Evolutionary conservation across 2,113 vertebrate species (phyloP), one percentile per base, ranked within the genome.

Genomic region (Malurus melanocephalus): DNA sequence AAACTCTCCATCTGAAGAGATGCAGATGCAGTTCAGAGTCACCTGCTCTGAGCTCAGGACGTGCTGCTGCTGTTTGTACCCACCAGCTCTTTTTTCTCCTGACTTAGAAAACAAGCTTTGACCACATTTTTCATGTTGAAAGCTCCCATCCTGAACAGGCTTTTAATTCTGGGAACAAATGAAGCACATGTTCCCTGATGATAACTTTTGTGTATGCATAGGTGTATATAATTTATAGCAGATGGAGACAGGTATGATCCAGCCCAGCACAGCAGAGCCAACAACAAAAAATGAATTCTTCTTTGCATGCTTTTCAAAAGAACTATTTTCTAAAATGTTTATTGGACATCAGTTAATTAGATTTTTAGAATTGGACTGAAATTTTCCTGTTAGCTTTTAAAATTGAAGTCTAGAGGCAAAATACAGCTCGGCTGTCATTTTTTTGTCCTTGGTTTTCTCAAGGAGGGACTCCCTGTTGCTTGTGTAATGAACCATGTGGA

Each of bases 271-370:
- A 73, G 32, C 33, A 9, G 46, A 80, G 64, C 38, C 23, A 87
- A 60, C 60, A 73, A 32, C 16, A 53, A 43, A 62, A 73, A n/a
- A n/a, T 20, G 19, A 4, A 52, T 33, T 46, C 35, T 42, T 35
- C 65, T 43, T 45, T n/a, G 45, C 4, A 5, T 10, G 12, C 27
- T 92, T 88, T 93, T 90, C 77, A 55, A 79, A 94, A 85, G 61
- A 94, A 24, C 16, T 27, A 3, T 69, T 93, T 89, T 73, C 76
- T 85, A 56, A 91, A 87, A 71, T 59, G 80, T 49, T 21, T 68
- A 84, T 49, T 88, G 84, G 65, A n/a, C 72, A 72, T 87, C 78
- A 67, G 49, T 88, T 94, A 89, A 90, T 94, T 87, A 60, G 68
- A 33, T 79, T 80, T 89, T 68, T 67, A 61, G 57, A 83, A 64